These are phyloP conservation scores for Acipenser ruthenus DNA, from an alignment of 2,797 vertebrate species.

Conservation along the genomic window DNA sequence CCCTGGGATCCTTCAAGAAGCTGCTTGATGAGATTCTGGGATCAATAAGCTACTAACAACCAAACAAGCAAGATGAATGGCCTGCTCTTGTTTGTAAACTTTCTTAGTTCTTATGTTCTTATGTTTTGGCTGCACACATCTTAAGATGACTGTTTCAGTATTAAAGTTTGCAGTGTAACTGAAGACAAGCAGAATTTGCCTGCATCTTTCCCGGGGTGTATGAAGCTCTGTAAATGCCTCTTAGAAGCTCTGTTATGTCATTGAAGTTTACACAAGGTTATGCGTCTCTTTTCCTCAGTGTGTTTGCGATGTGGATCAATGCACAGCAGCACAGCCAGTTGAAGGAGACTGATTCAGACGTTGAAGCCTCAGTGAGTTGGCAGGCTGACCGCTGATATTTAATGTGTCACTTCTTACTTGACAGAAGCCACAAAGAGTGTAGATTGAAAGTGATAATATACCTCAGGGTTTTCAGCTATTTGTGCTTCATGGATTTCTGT, in stretches of 20 bases:
- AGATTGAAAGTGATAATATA: too few relatives aligned
- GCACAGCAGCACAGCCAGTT: background rate
- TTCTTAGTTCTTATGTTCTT: too few relatives aligned
- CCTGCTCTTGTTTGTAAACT: too few relatives aligned
- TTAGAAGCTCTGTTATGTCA: background rate
- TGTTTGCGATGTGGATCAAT: constrained; percentile 2
- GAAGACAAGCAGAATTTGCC: background rate
- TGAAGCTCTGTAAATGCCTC: background rate
- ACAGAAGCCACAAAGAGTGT: background rate
- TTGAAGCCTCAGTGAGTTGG: background rate
- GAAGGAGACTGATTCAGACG: constrained; percentile 3
- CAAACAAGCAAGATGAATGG: too few relatives aligned
- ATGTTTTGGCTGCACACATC: too few relatives aligned
- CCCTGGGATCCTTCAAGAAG: too few relatives aligned
- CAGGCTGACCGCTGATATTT: background rate
- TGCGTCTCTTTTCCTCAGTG: background rate
- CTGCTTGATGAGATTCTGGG: too few relatives aligned
- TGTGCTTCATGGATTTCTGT: too few relatives aligned
- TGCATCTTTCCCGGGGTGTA: background rate
- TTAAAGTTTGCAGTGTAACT: too few relatives aligned
- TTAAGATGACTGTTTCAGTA: too few relatives aligned
- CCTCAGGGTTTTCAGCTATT: too few relatives aligned
- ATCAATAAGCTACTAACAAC: too few relatives aligned
- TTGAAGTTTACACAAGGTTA: constrained; percentile 4
- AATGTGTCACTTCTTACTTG: background rate